These are phyloP conservation scores for Acromyrmex charruanus DNA, from an alignment of 1,140 invertebrate genomes.

Conservation along the genomic window DNA sequence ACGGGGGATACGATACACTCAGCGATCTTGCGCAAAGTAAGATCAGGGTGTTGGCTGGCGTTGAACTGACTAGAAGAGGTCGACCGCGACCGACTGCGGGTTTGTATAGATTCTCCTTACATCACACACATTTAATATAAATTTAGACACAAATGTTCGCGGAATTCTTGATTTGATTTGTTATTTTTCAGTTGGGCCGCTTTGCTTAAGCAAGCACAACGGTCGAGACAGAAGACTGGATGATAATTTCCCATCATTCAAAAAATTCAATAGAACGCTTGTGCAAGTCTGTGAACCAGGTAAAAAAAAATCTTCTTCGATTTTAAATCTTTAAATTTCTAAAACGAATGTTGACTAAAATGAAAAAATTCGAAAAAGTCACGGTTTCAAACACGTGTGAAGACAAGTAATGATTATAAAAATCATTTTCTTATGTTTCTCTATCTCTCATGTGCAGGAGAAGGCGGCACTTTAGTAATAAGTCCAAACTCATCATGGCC, in stretches of 20 bases:
- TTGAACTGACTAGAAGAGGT: constrained; percentile 93
- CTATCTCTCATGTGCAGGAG: constrained; percentile 82
- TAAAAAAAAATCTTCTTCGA: constrained; percentile 63
- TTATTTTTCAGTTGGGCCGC: constrained; percentile 89
- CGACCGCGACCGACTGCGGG: constrained; percentile 92
- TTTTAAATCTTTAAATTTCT: background rate
- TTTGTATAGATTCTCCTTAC: constrained; percentile 74
- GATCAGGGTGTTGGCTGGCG: constrained; percentile 94
- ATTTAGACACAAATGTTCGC: background rate
- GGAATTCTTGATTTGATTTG: background rate
- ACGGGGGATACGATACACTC: constrained; percentile 93
- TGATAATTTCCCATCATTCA: constrained; percentile 92
- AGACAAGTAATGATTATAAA: background rate
- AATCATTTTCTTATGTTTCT: background rate
- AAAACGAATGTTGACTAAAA: background rate
- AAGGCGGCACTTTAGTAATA: constrained; percentile 91
- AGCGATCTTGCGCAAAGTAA: constrained; percentile 90
- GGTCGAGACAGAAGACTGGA: constrained; percentile 92
- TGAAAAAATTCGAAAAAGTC: background rate
- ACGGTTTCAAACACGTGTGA: background rate
- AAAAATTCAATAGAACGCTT: constrained; percentile 93
- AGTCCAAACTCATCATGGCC: constrained; percentile 97
- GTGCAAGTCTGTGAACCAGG: constrained; percentile 90
- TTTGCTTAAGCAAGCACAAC: constrained; percentile 91
- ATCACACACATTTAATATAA: background rate